Conservation (phyloP, 2,113 vertebrate genomes). For the Lamprologus tigripictilis region DNA sequence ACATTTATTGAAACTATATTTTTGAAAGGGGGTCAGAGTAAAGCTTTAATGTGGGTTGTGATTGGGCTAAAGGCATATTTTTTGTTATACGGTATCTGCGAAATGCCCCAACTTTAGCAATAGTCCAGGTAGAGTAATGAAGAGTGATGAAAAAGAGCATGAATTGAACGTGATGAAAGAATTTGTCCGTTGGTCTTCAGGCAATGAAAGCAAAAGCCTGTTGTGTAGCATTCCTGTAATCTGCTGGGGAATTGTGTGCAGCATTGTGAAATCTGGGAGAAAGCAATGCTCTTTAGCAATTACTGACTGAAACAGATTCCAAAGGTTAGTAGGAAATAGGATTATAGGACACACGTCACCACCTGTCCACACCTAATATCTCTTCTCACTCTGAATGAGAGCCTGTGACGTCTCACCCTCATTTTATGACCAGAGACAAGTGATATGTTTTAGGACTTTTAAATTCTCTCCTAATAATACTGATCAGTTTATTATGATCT, state of each 20-base stretch:
- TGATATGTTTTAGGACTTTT: background rate
- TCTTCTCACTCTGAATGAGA: background rate
- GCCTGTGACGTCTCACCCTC: background rate
- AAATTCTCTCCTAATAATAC: background rate
- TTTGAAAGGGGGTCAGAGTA: background rate
- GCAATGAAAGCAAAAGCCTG: conserved; percentile 13
- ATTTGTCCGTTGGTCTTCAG: background rate
- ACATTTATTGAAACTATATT: background rate
- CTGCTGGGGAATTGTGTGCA: background rate
- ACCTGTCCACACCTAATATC: background rate
- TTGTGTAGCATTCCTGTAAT: background rate
- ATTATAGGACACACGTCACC: background rate
- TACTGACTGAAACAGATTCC: background rate
- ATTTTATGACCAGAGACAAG: background rate
- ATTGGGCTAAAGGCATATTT: background rate
- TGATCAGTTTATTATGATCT: background rate
- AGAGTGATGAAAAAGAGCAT: background rate
- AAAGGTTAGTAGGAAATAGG: background rate
- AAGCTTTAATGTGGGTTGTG: background rate
- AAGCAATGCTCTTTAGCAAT: background rate
- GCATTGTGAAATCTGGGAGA: conserved; percentile 24
- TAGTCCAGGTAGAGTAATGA: background rate
- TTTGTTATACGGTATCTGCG: too few species aligned
- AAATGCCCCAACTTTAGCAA: background rate
- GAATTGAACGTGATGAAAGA: background rate